These are phyloP conservation scores for Catostomus latipinnis DNA, from an alignment of 2,797 vertebrate species.

Conservation along the genomic window DNA sequence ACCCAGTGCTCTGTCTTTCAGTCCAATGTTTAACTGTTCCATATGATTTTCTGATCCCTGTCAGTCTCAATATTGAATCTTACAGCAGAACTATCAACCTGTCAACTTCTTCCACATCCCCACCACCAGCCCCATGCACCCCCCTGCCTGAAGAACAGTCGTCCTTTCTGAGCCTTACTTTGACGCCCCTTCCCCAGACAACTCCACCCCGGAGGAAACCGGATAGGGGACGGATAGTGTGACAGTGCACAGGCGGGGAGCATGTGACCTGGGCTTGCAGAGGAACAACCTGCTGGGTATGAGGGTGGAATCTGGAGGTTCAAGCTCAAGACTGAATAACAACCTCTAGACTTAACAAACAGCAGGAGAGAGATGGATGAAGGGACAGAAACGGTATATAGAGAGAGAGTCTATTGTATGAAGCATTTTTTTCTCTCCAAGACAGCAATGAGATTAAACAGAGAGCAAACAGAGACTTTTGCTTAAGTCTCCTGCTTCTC, in stretches of 20 bases:
- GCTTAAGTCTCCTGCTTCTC: too few species aligned
- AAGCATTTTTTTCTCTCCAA: background rate
- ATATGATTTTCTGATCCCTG: conserved; percentile 46
- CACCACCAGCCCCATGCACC: conserved; percentile 9
- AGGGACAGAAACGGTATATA: conserved; percentile 3
- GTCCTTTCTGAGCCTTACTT: conserved; percentile 29
- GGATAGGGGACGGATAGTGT: conserved; percentile 27
- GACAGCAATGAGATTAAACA: too few species aligned
- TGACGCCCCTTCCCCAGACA: conserved; percentile 18
- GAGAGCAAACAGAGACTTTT: too few species aligned
- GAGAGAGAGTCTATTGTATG: conserved; percentile 9
- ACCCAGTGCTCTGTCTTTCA: conserved; percentile 6
- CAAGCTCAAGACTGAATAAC: conserved; percentile 23
- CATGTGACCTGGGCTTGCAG: conserved; percentile 38
- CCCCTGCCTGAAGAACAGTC: conserved; percentile 26
- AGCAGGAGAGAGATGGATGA: conserved; percentile 11
- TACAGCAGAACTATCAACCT: conserved; percentile 43
- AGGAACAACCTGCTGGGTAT: conserved; percentile 39
- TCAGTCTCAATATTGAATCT: conserved; percentile 39
- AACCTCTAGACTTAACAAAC: conserved; percentile 38
- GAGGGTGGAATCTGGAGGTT: conserved; percentile 25
- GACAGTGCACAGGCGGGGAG: conserved; percentile 29
- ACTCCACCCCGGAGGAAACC: conserved; percentile 36
- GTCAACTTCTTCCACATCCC: conserved; percentile 43
- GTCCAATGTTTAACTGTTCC: conserved; percentile 37